Conservation (phyloP, 2,888 invertebrate species). For the Plagiodera versicolora region DNA sequence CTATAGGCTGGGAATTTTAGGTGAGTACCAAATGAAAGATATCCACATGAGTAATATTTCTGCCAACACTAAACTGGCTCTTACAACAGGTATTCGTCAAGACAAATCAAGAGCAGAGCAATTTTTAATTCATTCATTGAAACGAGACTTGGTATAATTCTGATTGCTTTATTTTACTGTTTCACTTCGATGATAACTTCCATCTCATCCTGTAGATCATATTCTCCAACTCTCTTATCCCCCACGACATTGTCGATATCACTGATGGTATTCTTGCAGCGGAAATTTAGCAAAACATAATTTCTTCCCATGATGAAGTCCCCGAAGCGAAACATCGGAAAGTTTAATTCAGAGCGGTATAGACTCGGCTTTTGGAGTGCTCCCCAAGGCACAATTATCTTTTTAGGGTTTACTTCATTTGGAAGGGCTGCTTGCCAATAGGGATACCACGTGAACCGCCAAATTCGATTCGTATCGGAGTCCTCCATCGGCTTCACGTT, state of each 20-base stretch:
- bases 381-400: conserved; percentile 5
- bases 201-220: no score
- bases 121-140: no score
- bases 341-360: conserved; percentile 12
- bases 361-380: background rate
- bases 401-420: conserved; percentile 13
- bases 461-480: conserved; percentile 13
- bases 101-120: no score
- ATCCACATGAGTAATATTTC: no score
- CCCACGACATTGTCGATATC: no score
- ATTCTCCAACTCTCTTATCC: no score
- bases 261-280: background rate
- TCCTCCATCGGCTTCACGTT: background rate
- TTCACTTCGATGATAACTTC: no score
- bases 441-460: conserved; percentile 8
- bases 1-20: conserved; percentile 90
- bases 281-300: background rate
- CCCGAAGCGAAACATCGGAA: conserved; percentile 11
- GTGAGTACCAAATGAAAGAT: conserved; percentile 54
- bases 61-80: no score
- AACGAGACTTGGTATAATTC: no score
- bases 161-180: no score
- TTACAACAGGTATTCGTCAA: no score
- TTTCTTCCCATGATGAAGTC: background rate
- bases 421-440: background rate